Evolutionary conservation across 1,140 invertebrate genomes (phyloP).

Genomic region (Brachystomella parvula): DNA sequence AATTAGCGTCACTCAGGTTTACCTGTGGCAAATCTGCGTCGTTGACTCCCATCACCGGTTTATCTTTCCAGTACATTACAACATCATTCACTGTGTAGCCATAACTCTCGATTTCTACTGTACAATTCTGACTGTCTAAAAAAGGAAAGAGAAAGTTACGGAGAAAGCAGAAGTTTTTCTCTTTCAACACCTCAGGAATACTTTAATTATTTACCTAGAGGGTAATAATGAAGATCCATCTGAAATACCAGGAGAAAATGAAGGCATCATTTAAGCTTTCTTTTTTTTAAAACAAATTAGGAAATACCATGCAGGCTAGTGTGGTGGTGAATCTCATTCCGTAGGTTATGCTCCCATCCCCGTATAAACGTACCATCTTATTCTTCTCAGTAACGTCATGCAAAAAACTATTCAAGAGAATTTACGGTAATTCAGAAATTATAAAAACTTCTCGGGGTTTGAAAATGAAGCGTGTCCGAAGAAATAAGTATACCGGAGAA

Average conservation of each 20-base stretch:
- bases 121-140: conserved; percentile 89
- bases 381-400: conserved; percentile 98
- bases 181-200: neutral
- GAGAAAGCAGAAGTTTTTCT: conserved; percentile 1
- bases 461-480: neutral
- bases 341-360: conserved; percentile 89
- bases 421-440: neutral
- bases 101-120: conserved; percentile 98
- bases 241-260: neutral
- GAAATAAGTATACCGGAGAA: neutral
- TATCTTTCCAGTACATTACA: conserved; percentile 88
- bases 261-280: neutral
- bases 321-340: conserved; percentile 98
- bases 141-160: neutral
- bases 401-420: conserved; percentile 61
- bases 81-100: conserved; percentile 94
- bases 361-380: conserved; percentile 84
- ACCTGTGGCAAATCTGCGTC: conserved; percentile 83
- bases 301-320: conserved; percentile 74
- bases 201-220: conserved; percentile 49
- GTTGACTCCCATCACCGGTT: conserved; percentile 80
- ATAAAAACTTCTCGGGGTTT: neutral
- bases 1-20: too few relatives aligned
- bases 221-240: conserved; percentile 99
- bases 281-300: neutral